Conservation (phyloP, 2,113 vertebrate species). For the Mustelus asterias region DNA sequence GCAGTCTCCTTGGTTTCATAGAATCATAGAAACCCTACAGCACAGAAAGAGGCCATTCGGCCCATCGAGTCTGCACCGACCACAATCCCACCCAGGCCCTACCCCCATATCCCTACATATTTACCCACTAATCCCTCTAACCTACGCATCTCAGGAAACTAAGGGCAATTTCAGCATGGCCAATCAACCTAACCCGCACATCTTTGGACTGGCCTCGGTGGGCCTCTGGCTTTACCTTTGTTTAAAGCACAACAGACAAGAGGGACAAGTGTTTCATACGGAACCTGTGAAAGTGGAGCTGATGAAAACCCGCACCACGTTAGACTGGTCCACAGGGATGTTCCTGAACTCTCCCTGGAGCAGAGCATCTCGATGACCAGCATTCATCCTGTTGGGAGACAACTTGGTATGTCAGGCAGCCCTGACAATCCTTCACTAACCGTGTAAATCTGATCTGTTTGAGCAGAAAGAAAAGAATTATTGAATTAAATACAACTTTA, state of each 20-base stretch:
- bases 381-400: slow-evolving; percentile 28
- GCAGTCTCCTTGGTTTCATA: not conserved
- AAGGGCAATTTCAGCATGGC: no score
- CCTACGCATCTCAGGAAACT: no score
- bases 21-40: no score
- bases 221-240: not conserved
- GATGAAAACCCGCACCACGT: slow-evolving; percentile 58
- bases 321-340: slow-evolving; percentile 46
- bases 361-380: slow-evolving; percentile 15
- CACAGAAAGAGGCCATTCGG: no score
- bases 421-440: not conserved
- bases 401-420: not conserved
- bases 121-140: no score
- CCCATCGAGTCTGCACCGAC: no score
- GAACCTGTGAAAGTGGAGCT: slow-evolving; percentile 69
- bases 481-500: not conserved
- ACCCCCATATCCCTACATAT: no score
- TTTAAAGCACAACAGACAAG: not conserved
- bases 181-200: no score
- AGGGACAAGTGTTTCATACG: not conserved
- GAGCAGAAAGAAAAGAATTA: not conserved
- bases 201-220: not conserved
- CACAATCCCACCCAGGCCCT: no score
- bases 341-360: slow-evolving; percentile 44
- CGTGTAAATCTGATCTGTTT: not conserved